A percentile compares a stretch with the other conserved stretches of the same genome.
Conservation (phyloP, 2,888 invertebrate species). For the Parascotia fuliginaria region DNA sequence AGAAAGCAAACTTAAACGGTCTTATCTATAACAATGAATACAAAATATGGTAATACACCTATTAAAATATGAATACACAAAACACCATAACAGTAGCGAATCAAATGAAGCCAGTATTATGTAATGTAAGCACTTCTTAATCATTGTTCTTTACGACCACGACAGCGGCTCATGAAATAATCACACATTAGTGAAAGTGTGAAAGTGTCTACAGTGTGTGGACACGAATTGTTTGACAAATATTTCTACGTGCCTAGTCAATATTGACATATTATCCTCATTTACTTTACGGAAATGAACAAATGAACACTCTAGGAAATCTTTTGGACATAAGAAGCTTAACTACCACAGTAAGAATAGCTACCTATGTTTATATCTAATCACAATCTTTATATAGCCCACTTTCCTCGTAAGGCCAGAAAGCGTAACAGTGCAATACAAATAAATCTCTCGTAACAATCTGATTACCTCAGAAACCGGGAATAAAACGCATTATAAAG, state of each 20-base stretch:
- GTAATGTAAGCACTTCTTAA: constrained; percentile 5
- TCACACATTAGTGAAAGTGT: too few species aligned
- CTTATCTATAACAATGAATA: background rate
- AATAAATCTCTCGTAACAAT: too few species aligned
- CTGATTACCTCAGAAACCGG: too few species aligned
- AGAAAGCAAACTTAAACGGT: background rate
- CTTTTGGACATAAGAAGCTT: too few species aligned
- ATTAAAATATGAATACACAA: background rate
- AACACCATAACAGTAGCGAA: background rate
- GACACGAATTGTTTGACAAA: too few species aligned
- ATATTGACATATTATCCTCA: too few species aligned
- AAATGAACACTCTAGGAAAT: too few species aligned
- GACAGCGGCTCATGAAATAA: constrained; percentile 37
- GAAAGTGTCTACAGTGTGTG: too few species aligned
- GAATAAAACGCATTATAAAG: too few species aligned
- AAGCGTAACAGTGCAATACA: constrained; percentile 22
- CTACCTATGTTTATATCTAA: background rate
- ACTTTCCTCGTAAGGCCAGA: constrained; percentile 21
- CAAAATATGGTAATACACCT: background rate
- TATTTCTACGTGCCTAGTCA: too few species aligned
- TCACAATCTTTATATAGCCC: background rate
- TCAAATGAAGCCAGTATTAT: constrained; percentile 1
- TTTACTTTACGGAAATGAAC: too few species aligned
- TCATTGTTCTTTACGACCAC: constrained; percentile 29
- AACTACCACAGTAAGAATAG: too few species aligned